These are phyloP conservation scores for Oligia latruncula DNA, from an alignment of 2,888 invertebrate genomes.

Conservation along the genomic window DNA sequence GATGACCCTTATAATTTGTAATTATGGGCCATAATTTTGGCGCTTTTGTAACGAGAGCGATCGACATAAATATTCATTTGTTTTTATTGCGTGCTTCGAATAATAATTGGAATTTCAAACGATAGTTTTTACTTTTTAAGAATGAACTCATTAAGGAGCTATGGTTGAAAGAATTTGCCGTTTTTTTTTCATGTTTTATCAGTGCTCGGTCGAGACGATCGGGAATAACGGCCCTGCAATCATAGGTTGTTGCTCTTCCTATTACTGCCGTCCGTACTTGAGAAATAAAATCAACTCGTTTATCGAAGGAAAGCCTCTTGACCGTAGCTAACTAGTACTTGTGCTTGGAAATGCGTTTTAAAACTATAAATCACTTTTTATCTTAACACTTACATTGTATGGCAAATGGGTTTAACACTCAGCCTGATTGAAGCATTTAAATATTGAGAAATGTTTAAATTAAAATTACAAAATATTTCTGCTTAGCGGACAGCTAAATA, in stretches of 20 bases:
- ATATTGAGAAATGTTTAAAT: not conserved
- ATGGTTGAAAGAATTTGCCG: slow-evolving; percentile 67
- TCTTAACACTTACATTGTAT: slow-evolving; percentile 41
- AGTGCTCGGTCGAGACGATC: slow-evolving; percentile 82
- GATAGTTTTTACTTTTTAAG: slow-evolving; percentile 51
- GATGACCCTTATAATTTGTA: slow-evolving; percentile 67
- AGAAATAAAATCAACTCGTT: slow-evolving; percentile 79
- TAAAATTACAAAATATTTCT: not conserved
- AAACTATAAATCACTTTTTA: slow-evolving; percentile 64
- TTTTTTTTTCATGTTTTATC: slow-evolving; percentile 75
- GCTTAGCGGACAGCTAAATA: too few relatives aligned
- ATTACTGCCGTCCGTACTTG: slow-evolving; percentile 75
- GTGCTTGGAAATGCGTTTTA: slow-evolving; percentile 61
- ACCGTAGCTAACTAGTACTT: slow-evolving; percentile 56
- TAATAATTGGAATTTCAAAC: slow-evolving; percentile 50
- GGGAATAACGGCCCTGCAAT: slow-evolving; percentile 89
- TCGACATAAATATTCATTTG: slow-evolving; percentile 69
- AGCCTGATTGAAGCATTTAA: slow-evolving; percentile 22
- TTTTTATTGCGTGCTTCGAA: slow-evolving; percentile 58
- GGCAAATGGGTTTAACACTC: slow-evolving; percentile 36
- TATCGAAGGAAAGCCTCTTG: slow-evolving; percentile 76
- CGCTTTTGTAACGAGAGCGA: slow-evolving; percentile 50
- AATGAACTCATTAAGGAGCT: slow-evolving; percentile 62
- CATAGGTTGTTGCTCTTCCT: slow-evolving; percentile 90
- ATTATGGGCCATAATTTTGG: slow-evolving; percentile 62